Conservation (phyloP, 2,888 invertebrate species). For the Alloscopus bannaensis region DNA sequence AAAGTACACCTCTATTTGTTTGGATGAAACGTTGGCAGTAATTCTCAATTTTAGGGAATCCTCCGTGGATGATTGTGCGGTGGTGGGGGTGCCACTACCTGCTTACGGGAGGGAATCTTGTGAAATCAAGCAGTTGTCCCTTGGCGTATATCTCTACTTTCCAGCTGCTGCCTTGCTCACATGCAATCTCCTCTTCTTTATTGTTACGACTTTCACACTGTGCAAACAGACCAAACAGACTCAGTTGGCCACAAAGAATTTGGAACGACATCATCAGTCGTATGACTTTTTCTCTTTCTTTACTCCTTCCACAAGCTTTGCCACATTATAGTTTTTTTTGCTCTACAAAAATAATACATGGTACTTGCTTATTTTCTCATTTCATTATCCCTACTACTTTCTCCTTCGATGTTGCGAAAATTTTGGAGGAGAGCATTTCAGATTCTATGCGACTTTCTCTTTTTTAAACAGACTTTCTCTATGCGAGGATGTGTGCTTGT, state of each 20-base stretch:
- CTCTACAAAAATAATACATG: neutral
- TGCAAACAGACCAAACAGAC: slow-evolving; percentile 53
- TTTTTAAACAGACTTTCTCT: no score
- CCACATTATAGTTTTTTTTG: no score
- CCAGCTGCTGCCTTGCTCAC: slow-evolving; percentile 67
- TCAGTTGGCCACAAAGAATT: slow-evolving; percentile 51
- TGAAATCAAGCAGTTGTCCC: slow-evolving; percentile 62
- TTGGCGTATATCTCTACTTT: slow-evolving; percentile 69
- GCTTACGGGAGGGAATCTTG: slow-evolving; percentile 70
- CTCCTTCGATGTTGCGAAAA: neutral
- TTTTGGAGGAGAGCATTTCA: no score
- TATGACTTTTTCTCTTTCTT: slow-evolving; percentile 42
- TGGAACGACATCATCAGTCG: slow-evolving; percentile 65
- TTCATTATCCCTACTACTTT: slow-evolving; percentile 1
- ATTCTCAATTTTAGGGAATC: slow-evolving; percentile 42
- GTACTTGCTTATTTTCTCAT: slow-evolving; percentile 10
- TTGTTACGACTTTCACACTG: slow-evolving; percentile 62
- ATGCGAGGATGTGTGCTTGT: no score
- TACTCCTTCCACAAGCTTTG: no score
- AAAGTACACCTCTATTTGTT: slow-evolving; percentile 1
- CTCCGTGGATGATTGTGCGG: slow-evolving; percentile 60
- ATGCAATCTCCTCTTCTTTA: slow-evolving; percentile 68
- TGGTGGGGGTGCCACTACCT: slow-evolving; percentile 58
- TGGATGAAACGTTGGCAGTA: neutral
- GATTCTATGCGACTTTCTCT: no score